Conservation (phyloP, 2,113 vertebrate species). For the Calyptommatus sinebrachiatus region DNA sequence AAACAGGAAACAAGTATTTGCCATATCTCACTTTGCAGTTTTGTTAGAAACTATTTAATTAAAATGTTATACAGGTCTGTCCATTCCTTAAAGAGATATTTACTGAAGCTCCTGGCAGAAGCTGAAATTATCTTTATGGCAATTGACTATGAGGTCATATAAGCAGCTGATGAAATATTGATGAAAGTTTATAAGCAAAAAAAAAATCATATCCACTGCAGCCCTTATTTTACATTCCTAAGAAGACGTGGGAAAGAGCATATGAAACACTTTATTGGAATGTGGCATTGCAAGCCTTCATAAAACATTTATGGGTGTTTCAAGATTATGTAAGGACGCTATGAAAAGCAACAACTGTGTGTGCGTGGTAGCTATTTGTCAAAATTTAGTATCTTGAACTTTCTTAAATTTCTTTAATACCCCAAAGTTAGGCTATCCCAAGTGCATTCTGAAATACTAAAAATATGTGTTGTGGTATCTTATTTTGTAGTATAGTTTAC, state of each 20-base stretch:
- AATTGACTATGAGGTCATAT: neutral
- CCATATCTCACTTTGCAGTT: neutral
- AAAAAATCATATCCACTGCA: neutral
- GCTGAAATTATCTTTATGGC: conserved; percentile 1
- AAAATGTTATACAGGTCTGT: conserved; percentile 17
- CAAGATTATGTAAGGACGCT: conserved; percentile 24
- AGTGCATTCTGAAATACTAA: neutral
- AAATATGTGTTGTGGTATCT: neutral
- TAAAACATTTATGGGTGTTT: conserved; percentile 51
- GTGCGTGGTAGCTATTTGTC: conserved; percentile 24
- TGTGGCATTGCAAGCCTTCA: conserved; percentile 27
- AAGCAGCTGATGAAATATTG: conserved; percentile 19
- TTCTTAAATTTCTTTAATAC: conserved; percentile 23
- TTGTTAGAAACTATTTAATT: conserved; percentile 4
- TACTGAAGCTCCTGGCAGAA: neutral
- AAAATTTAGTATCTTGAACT: conserved; percentile 36
- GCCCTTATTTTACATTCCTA: conserved; percentile 45
- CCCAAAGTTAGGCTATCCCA: neutral
- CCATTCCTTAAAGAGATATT: conserved; percentile 15
- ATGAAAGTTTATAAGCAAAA: conserved; percentile 26
- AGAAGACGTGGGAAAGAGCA: conserved; percentile 36
- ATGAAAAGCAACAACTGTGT: conserved; percentile 30
- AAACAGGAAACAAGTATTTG: neutral
- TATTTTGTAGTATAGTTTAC: neutral
- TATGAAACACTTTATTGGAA: conserved; percentile 34